Conservation (phyloP, 2,888 invertebrate genomes). For the Patella depressa region DNA sequence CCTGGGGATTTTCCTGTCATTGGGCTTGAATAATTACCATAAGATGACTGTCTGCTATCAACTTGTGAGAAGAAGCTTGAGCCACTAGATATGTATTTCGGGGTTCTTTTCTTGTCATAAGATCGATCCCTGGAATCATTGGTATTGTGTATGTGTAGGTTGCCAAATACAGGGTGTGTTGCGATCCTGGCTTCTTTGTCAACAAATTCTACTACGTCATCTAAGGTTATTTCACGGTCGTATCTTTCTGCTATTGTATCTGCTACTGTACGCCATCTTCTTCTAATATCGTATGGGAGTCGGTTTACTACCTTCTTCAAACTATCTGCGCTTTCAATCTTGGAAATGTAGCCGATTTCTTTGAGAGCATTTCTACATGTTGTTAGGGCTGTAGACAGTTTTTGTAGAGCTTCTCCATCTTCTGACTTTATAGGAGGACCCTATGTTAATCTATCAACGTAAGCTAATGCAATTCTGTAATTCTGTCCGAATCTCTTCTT, state of each 20-base stretch:
- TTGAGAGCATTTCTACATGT: slow-evolving; percentile 33
- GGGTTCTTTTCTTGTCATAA: neutral
- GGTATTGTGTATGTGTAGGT: neutral
- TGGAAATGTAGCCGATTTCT: neutral
- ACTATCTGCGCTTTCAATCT: slow-evolving; percentile 25
- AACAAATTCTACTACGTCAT: neutral
- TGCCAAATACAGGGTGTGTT: neutral
- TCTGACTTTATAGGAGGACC: slow-evolving; percentile 17
- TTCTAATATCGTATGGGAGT: slow-evolving; percentile 30
- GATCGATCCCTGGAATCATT: neutral
- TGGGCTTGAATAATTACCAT: neutral
- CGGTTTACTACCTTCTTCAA: slow-evolving; percentile 26
- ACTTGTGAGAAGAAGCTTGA: neutral
- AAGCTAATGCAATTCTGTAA: slow-evolving; percentile 12
- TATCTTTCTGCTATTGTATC: slow-evolving; percentile 13
- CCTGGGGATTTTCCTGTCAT: neutral
- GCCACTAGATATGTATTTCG: neutral
- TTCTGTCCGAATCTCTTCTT: slow-evolving; percentile 17
- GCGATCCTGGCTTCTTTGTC: neutral
- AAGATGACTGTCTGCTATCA: neutral
- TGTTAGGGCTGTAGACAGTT: slow-evolving; percentile 28
- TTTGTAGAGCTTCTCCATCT: slow-evolving; percentile 27
- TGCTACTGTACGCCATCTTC: slow-evolving; percentile 25
- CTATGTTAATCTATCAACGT: neutral
- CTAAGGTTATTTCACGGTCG: slow-evolving; percentile 14